phyloP scores from a whole-genome alignment of 2,797 vertebrate species.

The Distichodus sexfasciatus region DNA sequence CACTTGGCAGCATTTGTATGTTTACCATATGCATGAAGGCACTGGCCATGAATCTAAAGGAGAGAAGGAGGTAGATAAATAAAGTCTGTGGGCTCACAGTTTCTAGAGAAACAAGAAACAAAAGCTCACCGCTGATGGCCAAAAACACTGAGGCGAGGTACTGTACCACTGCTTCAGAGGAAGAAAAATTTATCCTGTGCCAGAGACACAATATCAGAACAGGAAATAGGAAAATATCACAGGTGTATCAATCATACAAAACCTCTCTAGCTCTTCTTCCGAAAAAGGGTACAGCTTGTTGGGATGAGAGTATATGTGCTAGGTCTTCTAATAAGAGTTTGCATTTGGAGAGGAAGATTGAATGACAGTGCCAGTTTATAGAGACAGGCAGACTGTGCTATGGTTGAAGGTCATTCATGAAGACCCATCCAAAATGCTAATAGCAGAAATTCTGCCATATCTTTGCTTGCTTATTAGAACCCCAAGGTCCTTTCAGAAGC shows the following conservation, averaged over 20 bases:
- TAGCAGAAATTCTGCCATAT: not conserved
- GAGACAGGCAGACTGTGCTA: constrained; percentile 1
- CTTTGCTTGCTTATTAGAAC: not conserved
- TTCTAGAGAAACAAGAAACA: constrained; percentile 25
- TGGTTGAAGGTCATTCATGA: not conserved
- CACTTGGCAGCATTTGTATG: constrained; percentile 46
- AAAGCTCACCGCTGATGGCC: constrained; percentile 11
- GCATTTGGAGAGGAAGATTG: not conserved
- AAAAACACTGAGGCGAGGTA: constrained; percentile 15
- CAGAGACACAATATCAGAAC: no score
- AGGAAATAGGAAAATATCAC: no score
- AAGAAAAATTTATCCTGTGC: not conserved
- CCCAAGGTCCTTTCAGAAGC: not conserved
- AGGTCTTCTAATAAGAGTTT: constrained; percentile 50
- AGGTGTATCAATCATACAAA: constrained; percentile 32
- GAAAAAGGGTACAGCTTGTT: constrained; percentile 51
- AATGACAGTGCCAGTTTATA: constrained; percentile 1
- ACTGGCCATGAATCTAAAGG: constrained; percentile 47
- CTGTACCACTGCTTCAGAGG: constrained; percentile 2
- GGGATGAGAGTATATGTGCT: constrained; percentile 13
- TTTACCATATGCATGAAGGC: constrained; percentile 51
- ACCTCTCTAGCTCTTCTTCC: constrained; percentile 41
- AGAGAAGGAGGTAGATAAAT: constrained; percentile 40
- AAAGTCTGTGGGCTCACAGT: constrained; percentile 38
- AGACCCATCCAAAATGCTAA: constrained; percentile 16